A percentile compares a stretch with the other conserved stretches of the same genome.
Evolutionary conservation across 1,140 invertebrate genomes (phyloP).

Genomic region (Pseudobourletiella spinata): DNA sequence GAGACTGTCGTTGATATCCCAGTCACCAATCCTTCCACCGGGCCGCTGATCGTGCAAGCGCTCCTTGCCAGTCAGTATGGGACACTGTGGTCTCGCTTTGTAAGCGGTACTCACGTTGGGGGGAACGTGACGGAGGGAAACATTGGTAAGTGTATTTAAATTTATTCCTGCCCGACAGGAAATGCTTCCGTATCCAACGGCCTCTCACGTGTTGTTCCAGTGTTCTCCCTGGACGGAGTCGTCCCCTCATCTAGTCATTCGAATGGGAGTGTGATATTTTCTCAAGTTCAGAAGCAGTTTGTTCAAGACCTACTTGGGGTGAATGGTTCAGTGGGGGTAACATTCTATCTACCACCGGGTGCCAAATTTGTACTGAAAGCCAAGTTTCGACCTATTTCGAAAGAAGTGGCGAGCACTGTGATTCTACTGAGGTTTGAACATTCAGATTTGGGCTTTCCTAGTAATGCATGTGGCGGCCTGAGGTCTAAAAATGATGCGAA

Average conservation of each 20-base stretch:
- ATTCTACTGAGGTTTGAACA: constrained; percentile 26
- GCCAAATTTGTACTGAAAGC: constrained; percentile 35
- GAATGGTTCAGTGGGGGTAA: constrained; percentile 34
- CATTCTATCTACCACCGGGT: constrained; percentile 38
- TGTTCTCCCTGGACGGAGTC: constrained; percentile 28
- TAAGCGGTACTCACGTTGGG: constrained; percentile 12
- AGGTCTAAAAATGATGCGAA: too few species aligned
- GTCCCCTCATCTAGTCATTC: constrained; percentile 30
- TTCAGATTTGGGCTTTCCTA: too few species aligned
- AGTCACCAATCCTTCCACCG: constrained; percentile 53
- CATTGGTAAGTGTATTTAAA: constrained; percentile 1
- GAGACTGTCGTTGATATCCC: constrained; percentile 54
- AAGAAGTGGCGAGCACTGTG: constrained; percentile 27
- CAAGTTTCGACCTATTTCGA: constrained; percentile 29
- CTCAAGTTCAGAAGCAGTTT: constrained; percentile 26
- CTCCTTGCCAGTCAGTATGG: constrained; percentile 49
- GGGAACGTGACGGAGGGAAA: constrained; percentile 28
- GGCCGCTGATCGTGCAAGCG: constrained; percentile 51
- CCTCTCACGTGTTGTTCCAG: constrained; percentile 13
- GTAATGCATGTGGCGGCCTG: too few species aligned
- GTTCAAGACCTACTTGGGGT: constrained; percentile 23
- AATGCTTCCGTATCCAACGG: too few species aligned
- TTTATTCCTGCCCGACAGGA: background rate
- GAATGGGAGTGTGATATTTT: constrained; percentile 29
- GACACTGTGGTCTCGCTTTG: constrained; percentile 33